Base-by-base conservation (phyloP, 1,140 invertebrate species). In the Dendrolimus punctatus region DNA sequence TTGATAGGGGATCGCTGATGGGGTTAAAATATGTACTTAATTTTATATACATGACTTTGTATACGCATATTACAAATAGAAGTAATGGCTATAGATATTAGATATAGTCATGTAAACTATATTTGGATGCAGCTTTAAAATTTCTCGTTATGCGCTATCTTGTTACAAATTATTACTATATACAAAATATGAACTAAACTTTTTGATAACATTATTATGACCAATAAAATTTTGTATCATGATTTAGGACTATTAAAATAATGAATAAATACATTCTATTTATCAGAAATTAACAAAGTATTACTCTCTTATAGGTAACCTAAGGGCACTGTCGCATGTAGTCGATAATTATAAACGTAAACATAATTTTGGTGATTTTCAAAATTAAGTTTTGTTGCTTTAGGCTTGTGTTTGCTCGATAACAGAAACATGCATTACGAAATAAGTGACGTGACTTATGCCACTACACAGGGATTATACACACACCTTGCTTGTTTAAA, bases 321-420 rank as follows among this genome's bases (percentile, higher is more conserved):
- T 23, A 23, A 23, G 23, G 23, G 23, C 23, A 23, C 42, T 43
- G 42, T 43, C 6, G 42, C 8, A 43, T 6, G 5, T 5, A 43
- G 42, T 43, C 10, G 42, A 43, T 9, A 43, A 43, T 23, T 69
- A 66, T 45, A 51, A 62, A 64, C 57, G 62, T 65, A 57, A 45
- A 45, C 52, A 53, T 66, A 76, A 81, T 80, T 80, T 75, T 71
- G 73, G 61, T 81, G 68, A 80, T 69, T 70, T 74, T 80, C 71
- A 68, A 75, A 73, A 72, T 77, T 77, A 75, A 71, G 65, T 69
- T 71, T 78, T 83, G 77, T 80, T 73, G 66, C 54, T 73, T 74
- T 64, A 62, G 57, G 60, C 57, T 57, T 52, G 57, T 63, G 45
- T 63, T 64, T 62, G n/a, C 10, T 53, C 64, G 72, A 76, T 77